Base-by-base conservation (phyloP, 2,113 vertebrate species). In the Mesocricetus auratus region DNA sequence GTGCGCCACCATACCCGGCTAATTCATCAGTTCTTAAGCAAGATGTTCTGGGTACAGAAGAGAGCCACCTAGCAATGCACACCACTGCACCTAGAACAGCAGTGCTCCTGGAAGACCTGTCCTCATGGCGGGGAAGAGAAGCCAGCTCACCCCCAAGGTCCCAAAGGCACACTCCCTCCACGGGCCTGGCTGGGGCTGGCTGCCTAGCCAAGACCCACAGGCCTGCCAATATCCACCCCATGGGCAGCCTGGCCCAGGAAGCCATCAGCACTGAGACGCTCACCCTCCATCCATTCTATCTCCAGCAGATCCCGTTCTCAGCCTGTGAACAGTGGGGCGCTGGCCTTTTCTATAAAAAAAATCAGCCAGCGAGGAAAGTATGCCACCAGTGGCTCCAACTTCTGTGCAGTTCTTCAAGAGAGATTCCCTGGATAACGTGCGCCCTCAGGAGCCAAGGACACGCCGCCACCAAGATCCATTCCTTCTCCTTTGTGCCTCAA, bases 1-100 rank as follows among this genome's bases (percentile, higher is more conserved):
- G 2, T 42, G 17, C 45, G 26, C 58, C 58, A 85, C 82, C 39
- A 21, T 17, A 33, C 16, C 26, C 45, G 58, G 96, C 93, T 94
- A 69, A 42, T 95, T 91, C 15, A 60, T 94, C 71, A 89, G 71
- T 89, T 95, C 93, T 90, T n/a, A 91, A 77, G 93, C 81, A 78
- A 95, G 58, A 78, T 36, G 94, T 86, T 92, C 96, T 64, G 94
- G 62, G 86, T 73, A 89, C 73, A 36, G 71, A 93, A 92, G 86
- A 4, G 10, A 90, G 78, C 93, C 93, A 91, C 73, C 71, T 66
- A 86, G 75, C 29, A 56, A 50, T 24, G 83, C 0, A 6, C 58
- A 90, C 71, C 77, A 87, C 96, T 73, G 81, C 60, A 39, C 77
- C 66, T 60, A 39, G 39, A 81, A 66, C 39, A 36, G 58, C 5